phyloP scores from a whole-genome alignment of 2,888 invertebrate genomes.

The Nomada goodeniana region DNA sequence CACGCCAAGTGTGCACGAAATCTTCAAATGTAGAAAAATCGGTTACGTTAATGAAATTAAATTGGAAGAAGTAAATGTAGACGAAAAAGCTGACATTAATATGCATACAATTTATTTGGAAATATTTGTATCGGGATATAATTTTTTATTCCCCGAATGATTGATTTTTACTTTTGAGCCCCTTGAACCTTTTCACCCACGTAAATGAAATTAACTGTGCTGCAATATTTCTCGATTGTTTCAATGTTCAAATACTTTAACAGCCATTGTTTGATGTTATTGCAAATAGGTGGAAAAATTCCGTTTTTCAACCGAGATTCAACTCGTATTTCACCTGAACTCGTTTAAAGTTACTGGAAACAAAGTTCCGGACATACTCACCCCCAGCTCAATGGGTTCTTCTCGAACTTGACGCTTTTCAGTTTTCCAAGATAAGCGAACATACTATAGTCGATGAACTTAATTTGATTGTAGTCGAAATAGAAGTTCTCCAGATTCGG shows the following conservation, averaged over 20 bases:
- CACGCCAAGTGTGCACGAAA: conserved; percentile 73
- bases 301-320: no score
- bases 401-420: conserved; percentile 75
- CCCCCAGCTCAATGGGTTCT: conserved; percentile 78
- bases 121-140: no score
- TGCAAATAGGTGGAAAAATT: no score
- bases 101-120: background rate
- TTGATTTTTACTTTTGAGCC: no score
- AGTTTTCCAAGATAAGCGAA: conserved; percentile 71
- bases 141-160: no score
- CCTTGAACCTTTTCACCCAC: no score
- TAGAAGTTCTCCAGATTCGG: conserved; percentile 73
- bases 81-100: background rate
- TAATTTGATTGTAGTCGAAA: conserved; percentile 76
- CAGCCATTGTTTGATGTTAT: no score
- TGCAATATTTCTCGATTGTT: no score
- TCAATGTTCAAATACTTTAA: no score
- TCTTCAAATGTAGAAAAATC: conserved; percentile 58
- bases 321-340: conserved; percentile 22
- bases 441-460: conserved; percentile 68
- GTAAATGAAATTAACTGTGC: no score
- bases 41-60: background rate
- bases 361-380: conserved; percentile 65
- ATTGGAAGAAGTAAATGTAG: background rate
- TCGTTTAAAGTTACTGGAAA: conserved; percentile 40